Conservation (phyloP, 2,797 vertebrate species). For the Gephyroberyx darwinii region DNA sequence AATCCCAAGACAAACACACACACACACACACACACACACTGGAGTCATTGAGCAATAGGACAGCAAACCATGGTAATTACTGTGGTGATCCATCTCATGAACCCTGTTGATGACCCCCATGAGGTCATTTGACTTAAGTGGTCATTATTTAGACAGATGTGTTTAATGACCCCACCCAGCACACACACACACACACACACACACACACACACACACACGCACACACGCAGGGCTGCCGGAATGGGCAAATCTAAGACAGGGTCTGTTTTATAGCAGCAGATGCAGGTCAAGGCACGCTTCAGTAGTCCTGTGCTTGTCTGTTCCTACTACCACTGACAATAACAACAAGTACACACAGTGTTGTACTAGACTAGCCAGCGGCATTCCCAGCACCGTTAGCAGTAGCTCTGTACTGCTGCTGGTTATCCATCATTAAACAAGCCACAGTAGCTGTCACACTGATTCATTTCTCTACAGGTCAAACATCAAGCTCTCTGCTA, state of each 20-base stretch:
- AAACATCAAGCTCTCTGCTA: neutral
- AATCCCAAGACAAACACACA: slow-evolving; percentile 1
- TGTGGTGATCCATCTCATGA: slow-evolving; percentile 28
- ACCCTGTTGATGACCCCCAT: slow-evolving; percentile 40
- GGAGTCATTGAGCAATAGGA: slow-evolving; percentile 17
- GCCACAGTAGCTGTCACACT: neutral
- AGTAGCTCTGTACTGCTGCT: neutral
- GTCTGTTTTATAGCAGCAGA: neutral
- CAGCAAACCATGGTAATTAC: slow-evolving; percentile 38
- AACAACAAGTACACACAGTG: neutral
- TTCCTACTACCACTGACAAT: neutral
- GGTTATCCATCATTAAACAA: neutral
- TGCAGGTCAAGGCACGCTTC: neutral
- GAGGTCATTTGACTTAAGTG: slow-evolving; percentile 53
- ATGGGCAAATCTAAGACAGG: neutral
- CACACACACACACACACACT: neutral
- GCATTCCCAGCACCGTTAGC: neutral
- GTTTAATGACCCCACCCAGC: slow-evolving; percentile 15
- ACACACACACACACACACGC: neutral
- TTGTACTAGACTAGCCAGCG: neutral
- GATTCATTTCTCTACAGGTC: neutral
- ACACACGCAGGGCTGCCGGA: no score
- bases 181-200: neutral
- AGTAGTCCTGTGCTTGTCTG: neutral
- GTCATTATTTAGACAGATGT: slow-evolving; percentile 44